These are phyloP conservation scores for Poeciliopsis infans DNA, from an alignment of 2,797 vertebrate genomes.

Conservation along the genomic window DNA sequence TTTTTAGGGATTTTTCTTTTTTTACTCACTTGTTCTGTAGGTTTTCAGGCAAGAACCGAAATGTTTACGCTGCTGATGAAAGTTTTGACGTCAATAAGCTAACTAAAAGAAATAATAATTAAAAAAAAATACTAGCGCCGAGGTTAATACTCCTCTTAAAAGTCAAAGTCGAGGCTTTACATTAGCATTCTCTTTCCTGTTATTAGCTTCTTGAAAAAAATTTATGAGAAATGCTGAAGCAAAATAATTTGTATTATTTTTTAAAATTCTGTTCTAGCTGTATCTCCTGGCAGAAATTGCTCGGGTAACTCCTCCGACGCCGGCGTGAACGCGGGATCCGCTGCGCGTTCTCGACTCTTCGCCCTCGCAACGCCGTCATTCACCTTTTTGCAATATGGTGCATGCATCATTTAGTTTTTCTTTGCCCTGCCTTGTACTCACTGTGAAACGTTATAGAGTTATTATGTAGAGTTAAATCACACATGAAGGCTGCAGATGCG, in stretches of 20 bases:
- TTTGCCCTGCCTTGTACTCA: neutral
- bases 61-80: neutral
- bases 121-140: neutral
- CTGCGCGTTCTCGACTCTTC: neutral
- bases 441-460: slow-evolving; percentile 10
- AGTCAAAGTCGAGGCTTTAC: neutral
- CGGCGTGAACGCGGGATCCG: slow-evolving; percentile 12
- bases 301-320: neutral
- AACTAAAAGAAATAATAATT: too few species aligned
- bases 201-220: neutral
- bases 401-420: slow-evolving; percentile 8
- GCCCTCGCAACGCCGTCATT: slow-evolving; percentile 6
- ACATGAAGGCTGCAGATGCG: slow-evolving; percentile 17
- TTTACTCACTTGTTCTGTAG: neutral
- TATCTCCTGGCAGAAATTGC: neutral
- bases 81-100: neutral
- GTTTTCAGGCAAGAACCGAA: neutral
- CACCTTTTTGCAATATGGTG: slow-evolving; percentile 5
- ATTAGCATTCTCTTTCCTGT: neutral
- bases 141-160: neutral
- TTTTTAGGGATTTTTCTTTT: neutral
- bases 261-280: too few species aligned
- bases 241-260: too few species aligned
- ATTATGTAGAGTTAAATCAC: slow-evolving; percentile 35
- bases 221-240: neutral